Base-by-base conservation (phyloP, 2,888 invertebrate genomes). In the Hypsopygia costalis region DNA sequence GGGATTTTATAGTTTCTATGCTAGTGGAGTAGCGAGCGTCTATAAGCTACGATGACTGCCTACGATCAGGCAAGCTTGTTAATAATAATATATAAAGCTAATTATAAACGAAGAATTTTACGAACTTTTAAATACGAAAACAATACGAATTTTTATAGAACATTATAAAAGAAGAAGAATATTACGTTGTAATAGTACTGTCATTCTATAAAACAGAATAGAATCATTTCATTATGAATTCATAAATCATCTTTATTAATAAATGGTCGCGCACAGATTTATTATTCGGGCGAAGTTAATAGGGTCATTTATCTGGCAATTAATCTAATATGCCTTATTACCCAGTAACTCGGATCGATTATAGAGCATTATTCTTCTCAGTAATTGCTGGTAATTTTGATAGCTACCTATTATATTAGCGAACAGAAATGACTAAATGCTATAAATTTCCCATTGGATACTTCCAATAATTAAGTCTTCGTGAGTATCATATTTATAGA, bases 241-340 rank as follows among this genome's bases (percentile, higher is more conserved):
- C 49, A 50, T 60, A 54, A 61, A 67, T 62, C 55, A 62, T 44
- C 47, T 55, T 58, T 54, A 55, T 59, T 55, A 61, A 62, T 60
- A 58, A 61, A 62, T 67, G 53, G 47, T 40, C 44, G 46, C 49
- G 51, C 33, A 36, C 46, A 50, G 54, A 68, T 64, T 63, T 60
- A 65, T 69, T 59, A 55, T 60, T 44, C 50, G 46, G 50, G 47
- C 52, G 50, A 54, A 52, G 57, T 58, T 66, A 65, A 69, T 66
- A 53, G 49, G 39, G 49, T 51, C 54, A 64, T 68, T 69, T 59
- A 68, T 69, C 57, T 56, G 48, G 52, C 51, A 54, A 66, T 69
- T 63, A 56, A 64, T 64, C 56, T 62, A 56, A 57, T 62, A 57
- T 51, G 44, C 49, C 47, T 53, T 55, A 58, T 61, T 63, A 60